Base-by-base conservation (phyloP, 2,888 invertebrate genomes). In the Callyntrura sp. region DNA sequence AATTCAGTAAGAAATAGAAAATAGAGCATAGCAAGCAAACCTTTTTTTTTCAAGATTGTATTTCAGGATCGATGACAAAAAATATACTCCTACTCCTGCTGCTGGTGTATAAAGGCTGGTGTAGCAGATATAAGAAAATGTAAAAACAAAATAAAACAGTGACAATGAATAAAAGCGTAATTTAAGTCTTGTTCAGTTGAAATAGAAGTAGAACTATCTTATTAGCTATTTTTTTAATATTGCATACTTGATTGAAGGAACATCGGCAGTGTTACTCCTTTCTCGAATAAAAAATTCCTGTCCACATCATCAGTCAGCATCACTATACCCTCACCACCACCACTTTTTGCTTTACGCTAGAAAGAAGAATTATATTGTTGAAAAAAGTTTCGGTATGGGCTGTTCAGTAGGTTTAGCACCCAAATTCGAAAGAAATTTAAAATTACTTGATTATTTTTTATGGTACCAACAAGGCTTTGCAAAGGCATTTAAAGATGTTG, bases 21-120 rank as follows among this genome's bases (percentile, higher is more conserved):
- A 55, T 79, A 79, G 79, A 79, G 79, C 79, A 79, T 79, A 43
- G 57, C 79, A 28, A 28, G 8, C n/a, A n/a, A n/a, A n/a, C n/a
- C n/a, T n/a, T 5, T 76, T 76, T 76, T 70, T 76, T 76, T 48
- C 14, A 76, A 48, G 65, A 65, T 65, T n/a, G 23, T 20, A 73
- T 76, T 48, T 76, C 20, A 25, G 48, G 12, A 76, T 45, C 68
- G 23, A 23, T 51, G 78, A 78, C 78, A 78, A 78, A 78, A 78
- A 78, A 14, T 35, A 35, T 35, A 51, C 51, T 51, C 2, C 51
- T 51, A 9, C 51, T 51, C 3, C 9, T 9, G 1, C 9, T 51
- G 14, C 51, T 35, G 35, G 35, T 35, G 6, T 51, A 8, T 51
- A 51, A 5, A 51, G 51, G 51, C 14, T 51, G 3, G 51, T 17